Conservation (phyloP, 2,113 vertebrate genomes). For the Laticauda laticaudata region DNA sequence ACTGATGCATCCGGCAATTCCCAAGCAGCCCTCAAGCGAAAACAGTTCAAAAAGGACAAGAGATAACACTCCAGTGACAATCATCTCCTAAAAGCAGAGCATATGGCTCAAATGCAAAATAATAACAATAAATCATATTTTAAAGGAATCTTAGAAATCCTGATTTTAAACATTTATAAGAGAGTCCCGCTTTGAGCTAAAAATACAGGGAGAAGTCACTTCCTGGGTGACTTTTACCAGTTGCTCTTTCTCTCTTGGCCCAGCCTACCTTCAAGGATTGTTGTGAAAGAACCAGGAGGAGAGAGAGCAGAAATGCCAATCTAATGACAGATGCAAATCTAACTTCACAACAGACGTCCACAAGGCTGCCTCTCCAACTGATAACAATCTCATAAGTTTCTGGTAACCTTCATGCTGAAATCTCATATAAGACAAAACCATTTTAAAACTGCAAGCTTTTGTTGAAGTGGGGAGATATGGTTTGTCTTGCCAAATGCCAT, state of each 20-base stretch:
- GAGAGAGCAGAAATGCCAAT: background rate
- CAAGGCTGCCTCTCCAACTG: background rate
- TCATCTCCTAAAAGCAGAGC: background rate
- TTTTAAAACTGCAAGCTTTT: background rate
- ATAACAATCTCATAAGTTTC: background rate
- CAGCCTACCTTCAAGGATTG: background rate
- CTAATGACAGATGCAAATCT: background rate
- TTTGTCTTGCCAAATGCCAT: background rate
- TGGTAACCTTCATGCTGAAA: background rate
- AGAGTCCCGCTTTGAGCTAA: background rate
- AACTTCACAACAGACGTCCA: background rate
- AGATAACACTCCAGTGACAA: background rate
- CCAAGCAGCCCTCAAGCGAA: too few relatives aligned
- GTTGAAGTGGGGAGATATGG: background rate
- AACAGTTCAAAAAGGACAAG: background rate
- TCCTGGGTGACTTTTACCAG: background rate
- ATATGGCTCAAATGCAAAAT: background rate
- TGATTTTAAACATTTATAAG: background rate
- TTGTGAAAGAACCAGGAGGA: background rate
- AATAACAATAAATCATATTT: background rate
- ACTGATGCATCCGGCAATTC: accelerated
- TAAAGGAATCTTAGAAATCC: background rate
- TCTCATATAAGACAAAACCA: background rate
- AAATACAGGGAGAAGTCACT: background rate
- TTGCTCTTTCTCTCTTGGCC: background rate